Evolutionary conservation across 2,888 invertebrate genomes (phyloP), one percentile per base, ranked within the genome.

Genomic region (Abrostola triplasia): DNA sequence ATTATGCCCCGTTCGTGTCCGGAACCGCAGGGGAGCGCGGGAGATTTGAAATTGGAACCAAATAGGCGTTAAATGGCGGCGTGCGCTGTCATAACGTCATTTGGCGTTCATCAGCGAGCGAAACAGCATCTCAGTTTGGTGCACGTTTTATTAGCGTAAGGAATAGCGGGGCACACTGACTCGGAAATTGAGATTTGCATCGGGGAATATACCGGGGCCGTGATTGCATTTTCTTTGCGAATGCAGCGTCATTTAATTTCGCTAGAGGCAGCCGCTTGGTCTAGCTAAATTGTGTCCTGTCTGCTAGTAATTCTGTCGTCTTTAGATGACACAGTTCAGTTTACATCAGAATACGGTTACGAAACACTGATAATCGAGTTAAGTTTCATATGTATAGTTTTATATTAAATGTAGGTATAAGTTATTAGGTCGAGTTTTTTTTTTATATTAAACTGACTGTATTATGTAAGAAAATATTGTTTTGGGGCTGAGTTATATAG

Each of bases 61-160:
- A 95, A 96, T 96, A 95, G 95, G 96, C 96, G 95, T 95, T 95
- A 96, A 96, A 96, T 95, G 95, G 95, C 95, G 95, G 93, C 95
- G 93, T 90, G 91, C 92, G 92, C 90, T 92, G 92, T 93, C 92
- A 93, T 94, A 94, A 94, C 94, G 87, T 92, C 92, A 92, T 94
- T 94, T 94, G 91, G 89, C 92, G 93, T 92, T 94, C 94, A 94
- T 94, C 94, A 94, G 91, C 89, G 89, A 87, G 88, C 93, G 91
- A 91, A 92, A 93, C 92, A 93, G 93, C 94, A 92, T 91, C 91
- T 90, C 90, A 90, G 91, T 89, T 90, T 91, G 93, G 90, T 92
- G 92, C 93, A 91, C 88, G 93, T 93, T 93, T 93, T 94, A 94
- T 94, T 94, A 94, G 94, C 94, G 94, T 93, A 94, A 94, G 94